A percentile compares a stretch with the other conserved stretches of the same genome.
Evolutionary conservation across 92 coral and sea anemone genomes (phyloP).

Genomic region (Pocillopora meandrina): DNA sequence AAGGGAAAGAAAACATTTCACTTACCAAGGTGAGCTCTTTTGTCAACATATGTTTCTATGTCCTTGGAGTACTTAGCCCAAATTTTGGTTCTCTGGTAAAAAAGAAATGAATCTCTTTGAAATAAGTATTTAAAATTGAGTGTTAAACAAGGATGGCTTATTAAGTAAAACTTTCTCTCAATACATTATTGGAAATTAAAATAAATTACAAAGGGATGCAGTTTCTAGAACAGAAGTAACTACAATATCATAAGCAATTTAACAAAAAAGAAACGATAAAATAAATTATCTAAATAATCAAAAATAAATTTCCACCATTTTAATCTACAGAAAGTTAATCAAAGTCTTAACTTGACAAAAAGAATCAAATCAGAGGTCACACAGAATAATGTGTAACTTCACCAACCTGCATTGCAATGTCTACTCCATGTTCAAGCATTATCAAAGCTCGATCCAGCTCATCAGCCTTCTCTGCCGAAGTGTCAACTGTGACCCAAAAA

Average conservation of each 20-base stretch:
- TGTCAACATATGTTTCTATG: conserved; percentile 89
- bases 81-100: conserved; percentile 79
- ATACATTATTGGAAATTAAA: background rate
- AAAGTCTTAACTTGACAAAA: too few relatives aligned
- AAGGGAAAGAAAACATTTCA: background rate
- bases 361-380: background rate
- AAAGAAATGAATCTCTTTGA: background rate
- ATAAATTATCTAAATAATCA: too few relatives aligned
- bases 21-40: conserved; percentile 94
- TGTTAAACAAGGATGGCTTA: background rate
- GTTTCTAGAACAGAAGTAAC: too few relatives aligned
- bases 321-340: too few relatives aligned
- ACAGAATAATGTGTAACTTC: background rate
- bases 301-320: too few relatives aligned
- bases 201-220: too few relatives aligned
- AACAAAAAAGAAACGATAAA: too few relatives aligned
- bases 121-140: background rate
- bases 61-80: conserved; percentile 99
- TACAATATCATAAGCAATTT: too few relatives aligned
- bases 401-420: conserved; percentile 81
- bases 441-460: conserved; percentile 81
- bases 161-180: background rate
- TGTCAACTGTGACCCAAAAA: conserved; percentile 53
- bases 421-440: conserved; percentile 87
- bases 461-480: conserved; percentile 82